Evolutionary conservation across 53 echinoderm and acorn worm genomes (phyloP).

Genomic region (Patiria pectinifera): DNA sequence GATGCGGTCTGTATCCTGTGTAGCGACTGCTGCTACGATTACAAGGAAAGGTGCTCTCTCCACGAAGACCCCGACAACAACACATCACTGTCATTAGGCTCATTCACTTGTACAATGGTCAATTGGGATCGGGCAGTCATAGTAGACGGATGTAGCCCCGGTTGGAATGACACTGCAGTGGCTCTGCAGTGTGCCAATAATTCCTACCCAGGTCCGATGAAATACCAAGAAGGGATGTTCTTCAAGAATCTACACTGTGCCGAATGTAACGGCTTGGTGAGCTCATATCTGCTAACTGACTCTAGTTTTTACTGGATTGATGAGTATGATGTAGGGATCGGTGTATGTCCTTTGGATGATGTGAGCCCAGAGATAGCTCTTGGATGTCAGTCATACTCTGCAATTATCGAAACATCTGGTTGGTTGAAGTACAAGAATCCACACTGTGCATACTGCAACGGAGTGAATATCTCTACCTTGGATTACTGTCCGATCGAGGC

Average conservation of each 20-base stretch:
- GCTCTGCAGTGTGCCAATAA: neutral
- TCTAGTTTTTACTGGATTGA: too few species aligned
- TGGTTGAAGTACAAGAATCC: conserved; percentile 5
- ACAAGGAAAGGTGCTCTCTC: neutral
- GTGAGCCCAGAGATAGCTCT: neutral
- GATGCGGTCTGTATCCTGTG: conserved; percentile 28
- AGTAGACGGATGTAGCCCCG: neutral
- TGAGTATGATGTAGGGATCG: neutral
- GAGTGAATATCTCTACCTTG: neutral
- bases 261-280: conserved; percentile 4
- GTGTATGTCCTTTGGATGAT: neutral
- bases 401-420: neutral
- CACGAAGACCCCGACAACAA: neutral
- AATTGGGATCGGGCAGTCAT: neutral
- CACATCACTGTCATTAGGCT: neutral
- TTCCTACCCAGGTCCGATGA: neutral
- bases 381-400: conserved; percentile 4
- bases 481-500: neutral
- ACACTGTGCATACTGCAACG: conserved; percentile 36
- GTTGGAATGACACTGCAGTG: conserved; percentile 2
- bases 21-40: conserved; percentile 50
- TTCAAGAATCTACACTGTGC: neutral
- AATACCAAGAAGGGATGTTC: neutral
- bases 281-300: too few species aligned
- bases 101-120: neutral